These are phyloP conservation scores for Darevskia mixta DNA, from an alignment of 2,797 vertebrate species.

Conservation along the genomic window DNA sequence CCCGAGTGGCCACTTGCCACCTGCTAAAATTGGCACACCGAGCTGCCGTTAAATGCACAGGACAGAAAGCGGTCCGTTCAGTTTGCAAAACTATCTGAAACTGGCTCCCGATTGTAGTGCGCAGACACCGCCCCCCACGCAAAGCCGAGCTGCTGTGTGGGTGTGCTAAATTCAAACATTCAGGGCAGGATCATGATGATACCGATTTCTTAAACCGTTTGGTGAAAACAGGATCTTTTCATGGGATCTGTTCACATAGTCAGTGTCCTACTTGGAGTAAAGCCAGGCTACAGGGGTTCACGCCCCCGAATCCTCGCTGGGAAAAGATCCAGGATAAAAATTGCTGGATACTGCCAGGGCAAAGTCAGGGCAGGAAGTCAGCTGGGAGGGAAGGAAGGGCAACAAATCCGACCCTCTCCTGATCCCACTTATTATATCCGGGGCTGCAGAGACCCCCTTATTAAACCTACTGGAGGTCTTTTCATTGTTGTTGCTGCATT, in stretches of 20 bases:
- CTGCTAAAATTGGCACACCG: background rate
- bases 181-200: constrained; percentile 1
- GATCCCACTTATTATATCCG: background rate
- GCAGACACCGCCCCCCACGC: background rate
- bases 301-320: constrained; percentile 19
- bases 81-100: background rate
- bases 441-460: background rate
- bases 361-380: background rate
- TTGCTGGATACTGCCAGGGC: background rate
- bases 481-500: background rate
- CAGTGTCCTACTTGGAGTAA: constrained; percentile 24
- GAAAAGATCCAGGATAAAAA: constrained; percentile 24
- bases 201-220: constrained; percentile 6
- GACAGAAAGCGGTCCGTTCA: too few species aligned
- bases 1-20: too few species aligned
- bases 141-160: background rate
- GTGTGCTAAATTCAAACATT: background rate
- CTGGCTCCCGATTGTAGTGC: background rate
- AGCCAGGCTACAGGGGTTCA: constrained; percentile 28
- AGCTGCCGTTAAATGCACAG: background rate
- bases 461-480: background rate
- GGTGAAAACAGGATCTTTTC: constrained; percentile 6
- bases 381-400: background rate
- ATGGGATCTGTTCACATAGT: background rate
- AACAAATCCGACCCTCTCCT: background rate